Percentiles rank a stretch among this genome's conserved stretches.
phyloP scores from a whole-genome alignment of 1,140 invertebrate species.

The Hydropsyche tenuis region DNA sequence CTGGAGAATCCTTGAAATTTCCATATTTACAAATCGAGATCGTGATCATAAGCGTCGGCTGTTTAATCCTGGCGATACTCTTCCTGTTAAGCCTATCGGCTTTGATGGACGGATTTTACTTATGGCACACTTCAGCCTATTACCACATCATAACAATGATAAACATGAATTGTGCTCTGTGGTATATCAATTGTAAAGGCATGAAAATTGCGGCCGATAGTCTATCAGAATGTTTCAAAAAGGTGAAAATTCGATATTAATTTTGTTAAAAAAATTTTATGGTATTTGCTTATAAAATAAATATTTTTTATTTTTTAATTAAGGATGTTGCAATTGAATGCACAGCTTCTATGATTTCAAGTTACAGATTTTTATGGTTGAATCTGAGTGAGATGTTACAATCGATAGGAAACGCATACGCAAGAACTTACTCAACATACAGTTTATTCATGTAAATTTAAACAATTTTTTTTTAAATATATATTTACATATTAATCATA shows the following conservation, averaged over 20 bases:
- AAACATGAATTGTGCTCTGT: constrained; percentile 70
- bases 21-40: constrained; percentile 65
- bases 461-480: background rate
- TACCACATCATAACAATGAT: constrained; percentile 70
- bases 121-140: constrained; percentile 68
- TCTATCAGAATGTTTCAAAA: constrained; percentile 60
- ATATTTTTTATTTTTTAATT: constrained; percentile 2
- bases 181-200: constrained; percentile 69
- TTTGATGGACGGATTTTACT: constrained; percentile 65
- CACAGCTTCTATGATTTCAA: constrained; percentile 62
- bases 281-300: background rate
- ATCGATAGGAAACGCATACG: constrained; percentile 67
- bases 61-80: constrained; percentile 63
- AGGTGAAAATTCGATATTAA: constrained; percentile 55
- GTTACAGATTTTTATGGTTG: constrained; percentile 67
- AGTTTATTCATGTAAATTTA: constrained; percentile 64
- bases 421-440: constrained; percentile 68
- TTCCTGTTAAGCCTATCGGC: constrained; percentile 65
- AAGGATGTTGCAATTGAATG: constrained; percentile 65
- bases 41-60: constrained; percentile 65
- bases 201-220: constrained; percentile 66
- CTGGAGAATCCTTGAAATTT: constrained; percentile 65
- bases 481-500: background rate
- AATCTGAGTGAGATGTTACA: constrained; percentile 67
- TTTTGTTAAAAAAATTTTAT: background rate